Percentiles rank a stretch among this genome's conserved stretches.
phyloP scores from a whole-genome alignment of 92 coral and sea anemone genomes.

The Parazoanthus swiftii region DNA sequence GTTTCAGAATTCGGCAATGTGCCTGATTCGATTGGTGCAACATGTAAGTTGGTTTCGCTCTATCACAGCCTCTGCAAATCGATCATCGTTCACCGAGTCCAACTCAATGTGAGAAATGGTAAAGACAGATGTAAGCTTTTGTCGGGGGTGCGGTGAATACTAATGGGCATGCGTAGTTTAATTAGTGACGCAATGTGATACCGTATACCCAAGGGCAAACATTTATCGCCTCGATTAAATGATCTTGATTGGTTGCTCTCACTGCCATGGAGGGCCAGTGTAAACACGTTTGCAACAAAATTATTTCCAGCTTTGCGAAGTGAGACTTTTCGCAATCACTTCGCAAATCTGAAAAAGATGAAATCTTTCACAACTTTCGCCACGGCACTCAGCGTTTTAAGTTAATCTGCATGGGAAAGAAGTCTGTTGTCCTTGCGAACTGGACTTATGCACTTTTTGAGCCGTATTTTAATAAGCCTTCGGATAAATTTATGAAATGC shows the following conservation, averaged over 20 bases:
- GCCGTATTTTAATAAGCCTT: slow-evolving; percentile 22
- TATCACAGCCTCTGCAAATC: slow-evolving; percentile 32
- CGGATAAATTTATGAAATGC: slow-evolving; percentile 21
- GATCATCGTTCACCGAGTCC: slow-evolving; percentile 39
- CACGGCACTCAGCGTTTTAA: not conserved
- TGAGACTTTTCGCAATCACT: not conserved
- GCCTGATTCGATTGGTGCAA: slow-evolving; percentile 53
- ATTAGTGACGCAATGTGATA: slow-evolving; percentile 67
- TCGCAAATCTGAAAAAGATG: not conserved
- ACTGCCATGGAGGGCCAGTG: slow-evolving; percentile 31
- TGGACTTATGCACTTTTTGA: slow-evolving; percentile 9
- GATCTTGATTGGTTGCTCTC: slow-evolving; percentile 52
- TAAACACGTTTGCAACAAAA: slow-evolving; percentile 53
- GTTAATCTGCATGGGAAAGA: slow-evolving; percentile 31
- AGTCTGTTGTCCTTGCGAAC: not conserved
- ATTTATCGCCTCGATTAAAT: slow-evolving; percentile 47
- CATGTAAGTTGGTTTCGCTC: slow-evolving; percentile 64
- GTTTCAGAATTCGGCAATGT: slow-evolving; percentile 48
- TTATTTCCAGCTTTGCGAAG: slow-evolving; percentile 31
- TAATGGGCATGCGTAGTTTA: slow-evolving; percentile 84
- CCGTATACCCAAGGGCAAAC: slow-evolving; percentile 51
- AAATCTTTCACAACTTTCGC: not conserved
- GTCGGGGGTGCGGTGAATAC: slow-evolving; percentile 80
- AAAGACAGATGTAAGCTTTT: slow-evolving; percentile 80
- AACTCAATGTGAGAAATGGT: slow-evolving; percentile 50